Evolutionary conservation across 2,113 vertebrate species (phyloP), one percentile per base, ranked within the genome.

Genomic region (Chionodraco myersi): DNA sequence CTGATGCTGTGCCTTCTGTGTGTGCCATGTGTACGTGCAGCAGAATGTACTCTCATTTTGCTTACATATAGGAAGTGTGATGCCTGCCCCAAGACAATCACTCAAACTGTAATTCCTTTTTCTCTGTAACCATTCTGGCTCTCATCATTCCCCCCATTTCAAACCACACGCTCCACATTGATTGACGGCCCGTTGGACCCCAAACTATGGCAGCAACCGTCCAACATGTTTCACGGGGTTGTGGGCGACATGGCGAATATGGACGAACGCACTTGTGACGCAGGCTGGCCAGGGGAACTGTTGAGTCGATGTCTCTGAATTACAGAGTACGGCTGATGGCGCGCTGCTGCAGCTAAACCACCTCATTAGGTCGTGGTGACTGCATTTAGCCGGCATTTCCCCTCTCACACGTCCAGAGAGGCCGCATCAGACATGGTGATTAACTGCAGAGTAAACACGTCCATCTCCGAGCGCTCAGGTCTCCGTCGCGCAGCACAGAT

Each of bases 321-420:
- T 94, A 91, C 84, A 93, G 91, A 89, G 89, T 91, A 86, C 15
- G 74, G 70, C 79, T 78, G 64, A 79, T 84, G 83, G 70, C 81
- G 51, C 52, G 70, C 84, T 88, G 89, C 88, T 80, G 83, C 76
- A 84, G 81, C 80, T 79, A 79, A 91, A 93, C 93, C 91, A 88
- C 91, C 88, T 91, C 86, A 88, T 94, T 94, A 94, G 85, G 69
- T 87, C 48, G 89, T 26, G 93, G 92, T 91, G 89, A 88, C 87
- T 91, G 86, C 87, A 91, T 90, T 88, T 91, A 89, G 83, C 80
- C 82, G 70, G 84, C 76, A 87, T 88, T 90, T 88, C 89, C 90
- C 83, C 82, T 77, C 82, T 88, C 89, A 92, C 91, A 92, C 83
- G 67, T 91, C 86, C 81, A 91, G 82, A 85, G 70, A 84, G 82